Percentiles rank a stretch among this genome's conserved stretches.
Evolutionary conservation across 2,888 invertebrate genomes (phyloP).

Genomic region (Calliscelio sp.): DNA sequence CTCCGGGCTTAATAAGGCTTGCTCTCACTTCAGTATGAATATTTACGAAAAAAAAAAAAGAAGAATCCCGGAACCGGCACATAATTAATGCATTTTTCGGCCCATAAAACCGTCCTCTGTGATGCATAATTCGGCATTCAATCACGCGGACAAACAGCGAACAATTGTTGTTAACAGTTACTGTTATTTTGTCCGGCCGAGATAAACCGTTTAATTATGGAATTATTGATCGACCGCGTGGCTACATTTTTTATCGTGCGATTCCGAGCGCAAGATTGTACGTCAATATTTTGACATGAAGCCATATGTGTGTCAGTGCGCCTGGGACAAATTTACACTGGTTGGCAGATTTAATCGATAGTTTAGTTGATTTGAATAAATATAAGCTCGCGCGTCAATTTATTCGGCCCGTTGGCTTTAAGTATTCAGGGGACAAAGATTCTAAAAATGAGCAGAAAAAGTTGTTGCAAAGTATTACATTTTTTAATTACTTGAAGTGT

Average conservation of each 20-base stretch:
- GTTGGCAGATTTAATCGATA: conserved; percentile 24
- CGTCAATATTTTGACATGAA: conserved; percentile 26
- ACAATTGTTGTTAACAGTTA: background rate
- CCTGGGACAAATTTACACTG: conserved; percentile 29
- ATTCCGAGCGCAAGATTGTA: conserved; percentile 3
- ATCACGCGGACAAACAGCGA: background rate
- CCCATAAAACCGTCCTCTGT: too few relatives aligned
- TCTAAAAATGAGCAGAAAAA: too few relatives aligned
- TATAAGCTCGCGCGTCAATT: conserved; percentile 18
- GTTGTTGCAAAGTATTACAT: too few relatives aligned
- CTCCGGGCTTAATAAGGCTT: too few relatives aligned
- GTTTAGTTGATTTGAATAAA: conserved; percentile 28
- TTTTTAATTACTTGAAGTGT: too few relatives aligned
- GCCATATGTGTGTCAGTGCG: background rate
- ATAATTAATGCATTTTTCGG: too few relatives aligned
- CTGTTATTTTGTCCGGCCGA: background rate
- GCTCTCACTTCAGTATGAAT: too few relatives aligned
- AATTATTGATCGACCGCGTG: background rate
- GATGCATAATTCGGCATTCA: too few relatives aligned
- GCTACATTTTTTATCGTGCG: conserved; percentile 4
- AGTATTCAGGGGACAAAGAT: conserved; percentile 36
- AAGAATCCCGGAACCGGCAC: too few relatives aligned
- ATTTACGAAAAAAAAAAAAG: too few relatives aligned
- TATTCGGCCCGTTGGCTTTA: background rate
- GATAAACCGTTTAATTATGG: background rate